phyloP scores from a whole-genome alignment of 2,113 vertebrate genomes.

The mouse (Mus musculus) region DNA sequence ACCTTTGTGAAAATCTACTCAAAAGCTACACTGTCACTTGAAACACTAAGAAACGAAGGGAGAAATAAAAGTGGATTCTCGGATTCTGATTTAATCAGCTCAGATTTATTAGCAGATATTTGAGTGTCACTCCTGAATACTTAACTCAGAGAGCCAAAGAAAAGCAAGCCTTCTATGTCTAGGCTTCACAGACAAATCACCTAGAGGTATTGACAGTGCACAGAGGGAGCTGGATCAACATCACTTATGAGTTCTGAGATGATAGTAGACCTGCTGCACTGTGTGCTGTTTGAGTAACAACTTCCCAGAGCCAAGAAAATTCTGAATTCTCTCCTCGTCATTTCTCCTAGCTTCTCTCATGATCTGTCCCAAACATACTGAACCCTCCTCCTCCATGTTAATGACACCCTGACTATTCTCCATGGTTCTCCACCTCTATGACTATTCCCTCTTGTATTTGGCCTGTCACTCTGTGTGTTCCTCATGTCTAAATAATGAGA shows the following conservation, averaged over 20 bases:
- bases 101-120: background rate
- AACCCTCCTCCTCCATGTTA: background rate
- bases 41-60: slow-evolving; percentile 28
- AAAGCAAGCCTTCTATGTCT: background rate
- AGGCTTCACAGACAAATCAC: background rate
- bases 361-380: background rate
- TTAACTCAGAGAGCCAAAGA: slow-evolving; percentile 28
- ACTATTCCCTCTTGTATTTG: background rate
- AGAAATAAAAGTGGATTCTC: slow-evolving; percentile 36
- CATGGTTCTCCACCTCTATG: background rate
- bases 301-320: background rate
- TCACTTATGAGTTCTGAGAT: background rate
- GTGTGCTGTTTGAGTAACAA: background rate
- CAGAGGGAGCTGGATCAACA: background rate
- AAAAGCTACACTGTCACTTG: background rate
- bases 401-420: background rate
- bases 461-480: background rate
- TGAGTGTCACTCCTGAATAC: background rate
- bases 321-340: background rate
- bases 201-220: background rate
- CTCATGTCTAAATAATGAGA: background rate
- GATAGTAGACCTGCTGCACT: background rate
- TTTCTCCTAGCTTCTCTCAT: background rate
- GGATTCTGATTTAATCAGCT: background rate
- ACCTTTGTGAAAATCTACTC: slow-evolving; percentile 51